Evolutionary conservation across 2,888 invertebrate genomes (phyloP), one percentile per base, ranked within the genome.

Genomic region (Horisme vitalbata): DNA sequence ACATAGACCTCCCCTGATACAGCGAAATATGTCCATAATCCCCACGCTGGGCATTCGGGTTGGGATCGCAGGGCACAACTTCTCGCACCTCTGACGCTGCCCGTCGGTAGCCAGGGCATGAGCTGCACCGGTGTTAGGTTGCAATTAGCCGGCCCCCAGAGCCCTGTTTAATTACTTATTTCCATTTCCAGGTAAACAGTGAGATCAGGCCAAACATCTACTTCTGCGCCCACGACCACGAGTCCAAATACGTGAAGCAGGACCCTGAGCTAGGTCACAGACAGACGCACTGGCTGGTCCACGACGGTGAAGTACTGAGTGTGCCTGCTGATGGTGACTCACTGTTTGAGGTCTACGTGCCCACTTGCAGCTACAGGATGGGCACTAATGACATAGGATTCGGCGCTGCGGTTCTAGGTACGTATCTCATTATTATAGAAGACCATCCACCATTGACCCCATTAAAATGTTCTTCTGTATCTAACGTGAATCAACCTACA

Each of bases 351-450:
- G 92, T 99, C 34, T 93, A 95, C 78, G 95, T 97, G 57, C 99
- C 99, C 1, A 98, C 99, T 0, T 97, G 97, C 72, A 98, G 97
- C 0, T 99, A 99, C 77, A 92, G 99, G 64, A 99, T 99, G 99
- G 99, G 99, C 0, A 96, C 95, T 11, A 75, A 81, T 2, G 90
- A 94, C 57, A 96, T 97, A 79, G 99, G 98, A 1, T 97, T 94
- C 79, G 97, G 97, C 21, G 94, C 93, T 55, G 95, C 95, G 5
- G 85, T 96, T 41, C 80, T 97, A 59, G 94, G 97, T 95, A 86
- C 82, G 65, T 65, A 7, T 4, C 5, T 21, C 6, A 18, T 21
- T 39, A 5, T 13, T 7, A 26, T n/a, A 1, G 8, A 2, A 10
- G 27, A n/a, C n/a, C n/a, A n/a, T n/a, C n/a, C n/a, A n/a, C n/a